Evolutionary conservation across 1,140 invertebrate genomes (phyloP).

Genomic region (Psix sp.): DNA sequence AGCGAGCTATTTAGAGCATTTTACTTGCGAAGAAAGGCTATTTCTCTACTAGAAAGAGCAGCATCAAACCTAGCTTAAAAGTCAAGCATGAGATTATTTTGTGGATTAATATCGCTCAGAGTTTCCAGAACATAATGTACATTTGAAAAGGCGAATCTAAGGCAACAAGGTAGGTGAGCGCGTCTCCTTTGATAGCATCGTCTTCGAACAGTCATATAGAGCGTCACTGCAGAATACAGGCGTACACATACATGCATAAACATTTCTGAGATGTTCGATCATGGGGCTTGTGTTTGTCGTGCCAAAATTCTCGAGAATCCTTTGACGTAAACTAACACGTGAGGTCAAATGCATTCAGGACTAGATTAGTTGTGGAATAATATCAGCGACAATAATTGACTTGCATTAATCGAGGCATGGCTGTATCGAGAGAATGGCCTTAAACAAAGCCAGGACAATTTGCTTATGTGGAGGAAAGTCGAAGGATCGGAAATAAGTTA

Average conservation of each 20-base stretch:
- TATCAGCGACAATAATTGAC: conserved; percentile 37
- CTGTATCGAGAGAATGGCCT: conserved; percentile 7
- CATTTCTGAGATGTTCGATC: conserved; percentile 54
- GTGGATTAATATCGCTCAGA: conserved; percentile 13
- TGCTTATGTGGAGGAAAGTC: not conserved
- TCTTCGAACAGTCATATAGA: conserved; percentile 34
- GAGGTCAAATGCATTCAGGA: conserved; percentile 35
- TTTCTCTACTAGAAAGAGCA: too few species aligned
- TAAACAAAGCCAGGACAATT: conserved; percentile 13
- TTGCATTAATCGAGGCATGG: conserved; percentile 11
- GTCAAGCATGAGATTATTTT: conserved; percentile 6
- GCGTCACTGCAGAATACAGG: conserved; percentile 32
- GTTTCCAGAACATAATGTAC: conserved; percentile 12
- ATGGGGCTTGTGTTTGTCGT: conserved; percentile 49
- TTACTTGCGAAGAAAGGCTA: too few species aligned
- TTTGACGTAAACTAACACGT: conserved; percentile 36
- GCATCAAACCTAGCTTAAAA: not conserved
- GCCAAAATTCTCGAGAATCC: conserved; percentile 59
- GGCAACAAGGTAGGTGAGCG: conserved; percentile 26
- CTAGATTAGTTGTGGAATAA: conserved; percentile 47
- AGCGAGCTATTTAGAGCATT: too few species aligned
- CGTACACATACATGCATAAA: conserved; percentile 41
- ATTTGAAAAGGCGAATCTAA: conserved; percentile 35
- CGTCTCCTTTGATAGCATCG: conserved; percentile 32
- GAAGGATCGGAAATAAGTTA: not conserved